Base-by-base conservation (phyloP, 2,113 vertebrate genomes). In the Campylomormyrus tamandua region DNA sequence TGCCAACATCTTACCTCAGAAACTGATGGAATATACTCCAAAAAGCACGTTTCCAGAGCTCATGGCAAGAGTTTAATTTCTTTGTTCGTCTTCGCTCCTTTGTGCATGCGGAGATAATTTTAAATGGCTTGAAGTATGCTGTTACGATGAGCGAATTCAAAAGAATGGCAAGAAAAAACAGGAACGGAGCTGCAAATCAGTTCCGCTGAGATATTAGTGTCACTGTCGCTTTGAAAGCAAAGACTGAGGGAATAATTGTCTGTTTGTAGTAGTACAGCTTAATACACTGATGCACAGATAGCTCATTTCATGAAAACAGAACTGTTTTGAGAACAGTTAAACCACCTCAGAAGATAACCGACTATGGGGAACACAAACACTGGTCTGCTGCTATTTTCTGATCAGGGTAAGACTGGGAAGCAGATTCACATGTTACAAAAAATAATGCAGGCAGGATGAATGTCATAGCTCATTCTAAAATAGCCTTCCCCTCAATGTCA, bases 211-310 rank as follows among this genome's bases (percentile, higher is more conserved):
- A 89, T 80, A 89, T 89, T 46, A 52, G 80, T 62, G 80, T 85
- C 89, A 85, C 70, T 53, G 88, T 48, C 27, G 27, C 66, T 89
- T 77, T 84, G 89, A 89, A 85, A 62, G 80, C 39, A 42, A 24
- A 46, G 80, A 84, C 48, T 53, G 80, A 85, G 24, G 52, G 80
- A 89, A 56, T 85, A 85, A 89, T 53, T 83, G 19, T 74, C 70
- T 45, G 53, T 89, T 89, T 31, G 42, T 46, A 85, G 80, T 58
- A 46, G 83, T 84, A 48, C 83, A 84, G 83, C 45, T 45, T 27
- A 83, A 27, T 62, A 46, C 80, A 56, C 83, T 56, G 52, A 89
- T 48, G 52, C 89, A 89, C 52, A 58, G 35, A 53, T 62, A 27
- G 4, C 53, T 49, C 17, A 46, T 62, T 56, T 83, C 11, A n/a